Evolutionary conservation across 2,113 vertebrate species (phyloP), one percentile per base, ranked within the genome.

Genomic region (Holacanthus passer): DNA sequence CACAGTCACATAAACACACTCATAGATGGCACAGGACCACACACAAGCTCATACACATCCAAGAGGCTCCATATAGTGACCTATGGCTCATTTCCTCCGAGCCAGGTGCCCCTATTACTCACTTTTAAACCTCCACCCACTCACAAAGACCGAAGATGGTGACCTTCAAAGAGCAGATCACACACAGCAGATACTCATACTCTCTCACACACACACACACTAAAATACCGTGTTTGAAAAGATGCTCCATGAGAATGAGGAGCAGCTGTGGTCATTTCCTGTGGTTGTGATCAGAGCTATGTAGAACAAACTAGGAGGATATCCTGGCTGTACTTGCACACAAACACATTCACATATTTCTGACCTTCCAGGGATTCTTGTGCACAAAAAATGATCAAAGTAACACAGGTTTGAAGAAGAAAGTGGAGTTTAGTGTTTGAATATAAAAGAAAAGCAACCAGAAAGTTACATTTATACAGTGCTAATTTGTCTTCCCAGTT

Each of bases 181-280:
- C 77, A 32, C 53, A 43, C 77, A 3, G n/a, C 41, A 29, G 24
- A 66, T 14, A 35, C 27, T 60, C 60, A 43, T 43, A 63, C 56
- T 56, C 43, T 67, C 60, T 56, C 35, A 66, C 72, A 67, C 47
- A 63, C 50, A 66, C 78, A 70, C 75, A 70, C 71, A 69, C 50
- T 7, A 7, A 78, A 60, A 69, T 16, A 39, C 72, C 22, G 31
- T 1, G 14, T 67, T 65, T 73, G 76, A 83, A 86, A 75, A 86
- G 80, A 93, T 82, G 81, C 58, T 86, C 52, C 27, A 2, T 75
- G 65, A 80, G 84, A 87, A 89, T 35, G 59, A 87, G 48, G 76
- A 92, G 79, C 91, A 93, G 90, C 89, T 93, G 93, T 66, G 81
- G 77, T 94, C 72, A 85, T 93, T 94, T 95, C 92, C 93, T 90